Percentiles rank a stretch among this genome's conserved stretches.
Conservation (phyloP, 37 sponge, comb jelly and placozoan species). For the Cladorhizidae sp. region DNA sequence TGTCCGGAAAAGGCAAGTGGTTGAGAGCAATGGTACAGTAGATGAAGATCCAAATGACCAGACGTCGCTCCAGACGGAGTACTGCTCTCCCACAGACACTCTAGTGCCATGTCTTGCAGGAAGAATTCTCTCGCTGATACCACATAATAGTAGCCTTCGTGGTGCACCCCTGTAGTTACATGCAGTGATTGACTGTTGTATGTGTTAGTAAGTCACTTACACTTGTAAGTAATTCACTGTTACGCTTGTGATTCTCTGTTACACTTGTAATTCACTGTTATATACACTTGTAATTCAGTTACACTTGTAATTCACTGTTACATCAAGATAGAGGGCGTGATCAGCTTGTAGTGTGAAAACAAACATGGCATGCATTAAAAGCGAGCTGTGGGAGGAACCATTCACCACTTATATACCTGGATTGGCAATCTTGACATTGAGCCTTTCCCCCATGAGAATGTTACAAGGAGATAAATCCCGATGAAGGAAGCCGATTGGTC, state of each 20-base stretch:
- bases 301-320: too few relatives aligned
- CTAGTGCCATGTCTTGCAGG: constrained; percentile 79
- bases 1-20: constrained; percentile 30
- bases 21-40: constrained; percentile 66
- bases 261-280: too few relatives aligned
- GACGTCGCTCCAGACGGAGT: constrained; percentile 75
- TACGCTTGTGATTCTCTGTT: too few relatives aligned
- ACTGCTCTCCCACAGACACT: constrained; percentile 58
- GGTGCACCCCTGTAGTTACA: constrained; percentile 43
- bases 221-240: too few relatives aligned
- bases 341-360: too few relatives aligned
- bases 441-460: constrained; percentile 50
- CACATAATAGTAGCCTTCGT: constrained; percentile 74
- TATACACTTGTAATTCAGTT: too few relatives aligned
- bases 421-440: constrained; percentile 69
- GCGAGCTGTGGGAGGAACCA: too few relatives aligned
- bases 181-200: neutral
- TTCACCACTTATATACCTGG: constrained; percentile 32
- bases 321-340: too few relatives aligned
- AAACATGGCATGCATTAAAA: too few relatives aligned
- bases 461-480: constrained; percentile 64
- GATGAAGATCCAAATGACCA: constrained; percentile 76
- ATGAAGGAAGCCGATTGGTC: constrained; percentile 61
- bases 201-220: too few relatives aligned
- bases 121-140: constrained; percentile 66